These are phyloP conservation scores for Enteromius radiatus DNA, from an alignment of 2,797 vertebrate genomes.

Conservation along the genomic window DNA sequence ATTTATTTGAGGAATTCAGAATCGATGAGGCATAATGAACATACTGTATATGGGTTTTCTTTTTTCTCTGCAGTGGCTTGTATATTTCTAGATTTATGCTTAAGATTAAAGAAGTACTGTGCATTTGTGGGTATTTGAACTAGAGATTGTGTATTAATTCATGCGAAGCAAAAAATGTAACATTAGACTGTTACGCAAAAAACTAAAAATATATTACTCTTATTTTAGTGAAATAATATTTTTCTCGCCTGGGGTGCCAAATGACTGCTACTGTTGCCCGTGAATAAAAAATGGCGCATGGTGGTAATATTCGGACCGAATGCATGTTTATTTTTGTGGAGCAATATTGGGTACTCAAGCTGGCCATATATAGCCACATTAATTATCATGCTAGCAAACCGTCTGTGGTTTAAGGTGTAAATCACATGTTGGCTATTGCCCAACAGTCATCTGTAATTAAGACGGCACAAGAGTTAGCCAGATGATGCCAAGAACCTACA, in stretches of 20 bases:
- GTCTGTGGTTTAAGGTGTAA: constrained; percentile 44
- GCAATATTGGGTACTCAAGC: neutral
- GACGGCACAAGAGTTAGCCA: constrained; percentile 36
- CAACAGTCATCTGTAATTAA: constrained; percentile 49
- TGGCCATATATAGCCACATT: constrained; percentile 18
- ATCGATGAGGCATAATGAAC: neutral
- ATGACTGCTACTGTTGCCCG: neutral
- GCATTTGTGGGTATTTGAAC: neutral
- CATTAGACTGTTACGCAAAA: neutral
- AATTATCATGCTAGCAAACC: constrained; percentile 52
- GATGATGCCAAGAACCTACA: constrained; percentile 36
- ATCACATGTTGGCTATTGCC: constrained; percentile 48
- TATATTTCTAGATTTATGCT: neutral
- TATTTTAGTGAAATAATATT: neutral
- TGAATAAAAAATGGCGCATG: neutral
- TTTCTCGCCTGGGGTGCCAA: neutral
- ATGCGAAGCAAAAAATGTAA: neutral
- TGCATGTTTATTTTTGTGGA: neutral
- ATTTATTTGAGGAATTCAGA: neutral
- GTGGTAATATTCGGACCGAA: neutral
- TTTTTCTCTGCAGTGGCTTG: neutral
- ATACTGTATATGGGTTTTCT: neutral
- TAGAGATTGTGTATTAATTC: neutral
- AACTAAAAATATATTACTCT: neutral
- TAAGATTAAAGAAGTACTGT: neutral